Evolutionary conservation across 2,888 invertebrate species (phyloP).

Genomic region (Pterobdella sp.): DNA sequence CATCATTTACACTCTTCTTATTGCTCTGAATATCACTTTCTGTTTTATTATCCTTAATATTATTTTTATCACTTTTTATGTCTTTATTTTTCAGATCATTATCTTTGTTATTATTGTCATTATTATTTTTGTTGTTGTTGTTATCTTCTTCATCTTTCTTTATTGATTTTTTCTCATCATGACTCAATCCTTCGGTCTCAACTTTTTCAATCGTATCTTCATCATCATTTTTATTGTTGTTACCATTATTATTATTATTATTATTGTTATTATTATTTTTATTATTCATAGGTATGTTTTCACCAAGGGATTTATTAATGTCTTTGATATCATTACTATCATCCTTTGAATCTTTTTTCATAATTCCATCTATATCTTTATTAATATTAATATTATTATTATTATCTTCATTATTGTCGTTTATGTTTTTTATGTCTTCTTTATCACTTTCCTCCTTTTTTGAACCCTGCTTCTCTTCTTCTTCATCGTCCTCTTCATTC

Average conservation of each 20-base stretch:
- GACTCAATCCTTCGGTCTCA: background rate
- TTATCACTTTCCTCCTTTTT: background rate
- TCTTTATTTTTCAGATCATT: background rate
- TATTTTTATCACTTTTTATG: background rate
- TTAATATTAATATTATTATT: background rate
- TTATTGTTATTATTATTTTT: slow-evolving; percentile 6
- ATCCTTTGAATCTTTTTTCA: background rate
- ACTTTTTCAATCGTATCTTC: background rate
- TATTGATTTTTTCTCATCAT: background rate
- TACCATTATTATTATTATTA: background rate
- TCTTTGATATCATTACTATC: background rate
- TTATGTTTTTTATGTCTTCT: background rate
- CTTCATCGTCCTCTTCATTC: background rate
- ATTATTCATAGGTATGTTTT: background rate
- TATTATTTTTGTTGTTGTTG: background rate
- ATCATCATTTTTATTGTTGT: background rate
- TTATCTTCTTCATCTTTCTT: background rate
- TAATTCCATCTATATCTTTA: background rate
- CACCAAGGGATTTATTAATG: background rate
- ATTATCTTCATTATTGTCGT: background rate
- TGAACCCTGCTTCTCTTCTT: background rate
- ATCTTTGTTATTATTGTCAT: background rate
- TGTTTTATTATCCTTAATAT: background rate
- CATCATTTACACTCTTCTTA: too few species aligned
- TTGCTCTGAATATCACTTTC: too few species aligned